Conservation (phyloP, 2,797 vertebrate genomes). For the Cryptoblepharus egeriae region DNA sequence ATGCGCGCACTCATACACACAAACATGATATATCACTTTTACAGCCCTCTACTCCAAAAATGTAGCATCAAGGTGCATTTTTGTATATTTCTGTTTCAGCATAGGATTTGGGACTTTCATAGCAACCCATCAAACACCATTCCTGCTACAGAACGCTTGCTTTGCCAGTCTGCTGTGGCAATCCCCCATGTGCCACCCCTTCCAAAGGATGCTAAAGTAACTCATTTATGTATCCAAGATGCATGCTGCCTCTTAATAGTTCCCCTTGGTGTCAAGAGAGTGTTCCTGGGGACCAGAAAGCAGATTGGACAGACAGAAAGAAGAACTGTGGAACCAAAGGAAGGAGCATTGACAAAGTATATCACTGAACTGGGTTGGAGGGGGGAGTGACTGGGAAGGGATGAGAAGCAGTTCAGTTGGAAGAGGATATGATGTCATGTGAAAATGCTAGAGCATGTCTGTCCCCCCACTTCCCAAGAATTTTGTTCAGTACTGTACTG, state of each 20-base stretch:
- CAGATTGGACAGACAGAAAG: neutral
- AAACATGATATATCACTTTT: neutral
- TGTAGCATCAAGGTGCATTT: conserved; percentile 22
- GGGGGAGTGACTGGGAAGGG: neutral
- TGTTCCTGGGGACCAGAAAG: conserved; percentile 33
- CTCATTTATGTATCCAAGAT: conserved; percentile 34
- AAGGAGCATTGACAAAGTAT: neutral
- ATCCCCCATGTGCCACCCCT: neutral
- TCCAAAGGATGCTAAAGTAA: conserved; percentile 18
- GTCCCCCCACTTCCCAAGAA: conserved; percentile 21
- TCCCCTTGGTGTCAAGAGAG: conserved; percentile 38
- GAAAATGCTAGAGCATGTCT: neutral
- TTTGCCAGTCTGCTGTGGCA: conserved; percentile 10
- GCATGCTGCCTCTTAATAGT: conserved; percentile 17
- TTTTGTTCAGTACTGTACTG: neutral
- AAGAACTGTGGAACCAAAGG: neutral
- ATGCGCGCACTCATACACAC: conserved; percentile 3
- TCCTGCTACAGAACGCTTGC: conserved; percentile 33
- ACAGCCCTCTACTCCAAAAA: neutral
- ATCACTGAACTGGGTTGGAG: neutral
- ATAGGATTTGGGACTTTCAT: conserved; percentile 4
- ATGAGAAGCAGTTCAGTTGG: neutral
- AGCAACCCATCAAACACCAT: conserved; percentile 26
- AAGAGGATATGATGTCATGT: neutral
- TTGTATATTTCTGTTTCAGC: conserved; percentile 39